Evolutionary conservation across 2,888 invertebrate genomes (phyloP).

Genomic region (Pedicia rivosa): DNA sequence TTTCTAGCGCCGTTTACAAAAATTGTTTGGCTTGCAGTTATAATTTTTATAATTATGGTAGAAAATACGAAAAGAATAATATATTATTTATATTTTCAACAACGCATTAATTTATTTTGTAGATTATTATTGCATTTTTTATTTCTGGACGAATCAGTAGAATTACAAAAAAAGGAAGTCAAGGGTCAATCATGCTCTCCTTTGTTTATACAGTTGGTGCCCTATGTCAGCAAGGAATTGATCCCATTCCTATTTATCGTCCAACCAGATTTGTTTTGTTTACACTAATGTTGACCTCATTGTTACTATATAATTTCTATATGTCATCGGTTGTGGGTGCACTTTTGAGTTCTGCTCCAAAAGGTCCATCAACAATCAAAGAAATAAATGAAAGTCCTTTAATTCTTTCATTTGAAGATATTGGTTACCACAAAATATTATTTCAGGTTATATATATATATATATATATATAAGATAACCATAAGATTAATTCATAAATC

Average conservation of each 20-base stretch:
- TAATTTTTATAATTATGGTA: neutral
- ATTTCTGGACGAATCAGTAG: no score
- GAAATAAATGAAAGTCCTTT: constrained; percentile 22
- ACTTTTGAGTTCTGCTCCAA: constrained; percentile 20
- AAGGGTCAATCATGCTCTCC: neutral
- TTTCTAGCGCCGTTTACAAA: constrained; percentile 24
- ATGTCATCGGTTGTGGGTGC: constrained; percentile 29
- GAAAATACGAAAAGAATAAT: no score
- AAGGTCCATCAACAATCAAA: constrained; percentile 22
- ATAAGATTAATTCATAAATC: constrained; percentile 9
- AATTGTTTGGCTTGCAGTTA: constrained; percentile 19
- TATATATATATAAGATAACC: neutral
- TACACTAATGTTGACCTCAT: constrained; percentile 19
- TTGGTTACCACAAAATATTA: constrained; percentile 25
- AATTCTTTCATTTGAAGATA: constrained; percentile 25
- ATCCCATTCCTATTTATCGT: constrained; percentile 18
- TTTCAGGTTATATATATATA: constrained; percentile 18
- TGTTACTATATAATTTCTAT: constrained; percentile 27
- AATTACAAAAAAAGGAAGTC: no score
- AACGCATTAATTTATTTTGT: no score
- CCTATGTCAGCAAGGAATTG: constrained; percentile 16
- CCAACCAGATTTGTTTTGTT: constrained; percentile 20
- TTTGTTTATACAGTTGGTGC: neutral
- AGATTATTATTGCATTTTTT: no score
- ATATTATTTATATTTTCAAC: no score